These are phyloP conservation scores for Cyprinodon brontotheroides DNA, from an alignment of 2,113 vertebrate genomes.

Conservation along the genomic window DNA sequence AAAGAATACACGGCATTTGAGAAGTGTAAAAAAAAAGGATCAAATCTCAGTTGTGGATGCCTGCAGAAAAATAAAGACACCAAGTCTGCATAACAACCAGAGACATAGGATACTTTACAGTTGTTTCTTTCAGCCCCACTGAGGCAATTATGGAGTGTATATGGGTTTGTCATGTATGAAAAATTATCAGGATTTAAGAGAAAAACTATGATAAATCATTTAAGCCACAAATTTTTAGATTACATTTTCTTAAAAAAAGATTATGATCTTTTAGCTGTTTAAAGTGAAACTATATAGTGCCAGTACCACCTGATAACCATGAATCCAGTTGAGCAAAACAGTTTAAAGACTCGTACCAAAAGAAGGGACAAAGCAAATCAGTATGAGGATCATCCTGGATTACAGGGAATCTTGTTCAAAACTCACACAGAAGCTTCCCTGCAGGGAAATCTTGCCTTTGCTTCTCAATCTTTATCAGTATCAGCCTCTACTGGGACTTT, in stretches of 20 bases:
- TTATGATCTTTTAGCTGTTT: conserved; percentile 19
- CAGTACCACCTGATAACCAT: conserved; percentile 33
- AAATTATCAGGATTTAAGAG: too few relatives aligned
- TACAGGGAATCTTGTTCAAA: conserved; percentile 40
- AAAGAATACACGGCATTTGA: neutral
- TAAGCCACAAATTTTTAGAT: neutral
- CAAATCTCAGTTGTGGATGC: too few relatives aligned
- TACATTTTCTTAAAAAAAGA: neutral
- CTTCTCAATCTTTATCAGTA: conserved; percentile 52
- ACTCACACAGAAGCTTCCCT: conserved; percentile 34
- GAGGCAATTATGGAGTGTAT: too few relatives aligned
- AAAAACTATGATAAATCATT: too few relatives aligned
- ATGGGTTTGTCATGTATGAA: too few relatives aligned
- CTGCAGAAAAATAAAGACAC: too few relatives aligned
- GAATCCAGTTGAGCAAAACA: conserved; percentile 16
- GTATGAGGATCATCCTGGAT: conserved; percentile 47
- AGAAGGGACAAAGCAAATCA: conserved; percentile 41
- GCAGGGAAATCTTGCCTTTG: conserved; percentile 55
- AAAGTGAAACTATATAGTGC: conserved; percentile 14
- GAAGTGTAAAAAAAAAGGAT: too few relatives aligned
- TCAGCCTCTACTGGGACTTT: conserved; percentile 44
- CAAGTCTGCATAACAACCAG: too few relatives aligned
- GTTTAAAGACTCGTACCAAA: conserved; percentile 29
- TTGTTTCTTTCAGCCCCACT: too few relatives aligned
- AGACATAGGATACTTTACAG: too few relatives aligned